Evolutionary conservation across 1,140 invertebrate species (phyloP).

Genomic region (Euwallacea fornicatus): DNA sequence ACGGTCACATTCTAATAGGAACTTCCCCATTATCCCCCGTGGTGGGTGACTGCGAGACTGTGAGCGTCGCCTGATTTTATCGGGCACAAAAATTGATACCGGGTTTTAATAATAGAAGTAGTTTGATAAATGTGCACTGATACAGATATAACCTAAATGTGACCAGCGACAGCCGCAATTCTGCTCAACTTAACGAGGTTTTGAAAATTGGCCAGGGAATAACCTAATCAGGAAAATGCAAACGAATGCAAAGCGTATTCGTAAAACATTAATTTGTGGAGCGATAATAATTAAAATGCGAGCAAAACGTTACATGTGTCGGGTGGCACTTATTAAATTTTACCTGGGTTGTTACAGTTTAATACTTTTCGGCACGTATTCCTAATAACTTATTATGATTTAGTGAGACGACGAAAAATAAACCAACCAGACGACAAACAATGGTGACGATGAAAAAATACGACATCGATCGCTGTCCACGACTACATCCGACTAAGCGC

Average conservation of each 20-base stretch:
- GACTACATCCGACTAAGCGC: constrained; percentile 21
- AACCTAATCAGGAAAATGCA: too few relatives aligned
- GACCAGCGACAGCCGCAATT: constrained; percentile 8
- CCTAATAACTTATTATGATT: too few relatives aligned
- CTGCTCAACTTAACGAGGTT: neutral
- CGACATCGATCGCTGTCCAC: constrained; percentile 14
- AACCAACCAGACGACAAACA: too few relatives aligned
- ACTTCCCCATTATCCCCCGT: neutral
- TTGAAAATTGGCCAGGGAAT: too few relatives aligned
- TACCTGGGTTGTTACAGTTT: too few relatives aligned
- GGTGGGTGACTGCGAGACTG: too few relatives aligned
- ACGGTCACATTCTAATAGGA: constrained; percentile 3
- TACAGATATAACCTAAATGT: constrained; percentile 22
- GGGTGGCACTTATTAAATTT: constrained; percentile 27
- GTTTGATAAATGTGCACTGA: constrained; percentile 21
- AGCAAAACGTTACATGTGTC: constrained; percentile 31
- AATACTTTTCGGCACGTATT: too few relatives aligned
- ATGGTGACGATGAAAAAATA: constrained; percentile 8
- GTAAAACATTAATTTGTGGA: constrained; percentile 25
- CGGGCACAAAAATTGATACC: constrained; percentile 16
- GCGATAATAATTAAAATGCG: constrained; percentile 22
- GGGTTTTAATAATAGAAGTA: constrained; percentile 16
- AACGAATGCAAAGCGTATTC: constrained; percentile 30
- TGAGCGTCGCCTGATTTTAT: constrained; percentile 14
- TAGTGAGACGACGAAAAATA: too few relatives aligned